Percentiles rank a stretch among this genome's conserved stretches.
These are phyloP conservation scores for Ephialtes manifestator DNA, from an alignment of 2,888 invertebrate genomes.

Conservation along the genomic window DNA sequence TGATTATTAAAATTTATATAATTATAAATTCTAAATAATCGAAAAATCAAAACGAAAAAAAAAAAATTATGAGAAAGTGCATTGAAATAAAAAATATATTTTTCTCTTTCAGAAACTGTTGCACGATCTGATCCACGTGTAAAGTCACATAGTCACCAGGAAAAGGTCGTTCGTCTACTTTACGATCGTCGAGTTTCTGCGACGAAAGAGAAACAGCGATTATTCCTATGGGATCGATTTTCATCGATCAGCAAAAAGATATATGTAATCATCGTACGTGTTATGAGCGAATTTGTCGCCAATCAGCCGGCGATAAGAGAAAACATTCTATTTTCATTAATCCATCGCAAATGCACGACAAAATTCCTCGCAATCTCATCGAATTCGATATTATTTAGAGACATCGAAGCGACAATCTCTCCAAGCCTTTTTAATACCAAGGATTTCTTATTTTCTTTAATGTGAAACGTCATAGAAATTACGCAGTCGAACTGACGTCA, in stretches of 20 bases:
- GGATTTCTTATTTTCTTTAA: conserved; percentile 6
- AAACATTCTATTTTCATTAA: conserved; percentile 16
- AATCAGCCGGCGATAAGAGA: conserved; percentile 15
- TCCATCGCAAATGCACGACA: conserved; percentile 8
- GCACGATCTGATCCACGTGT: background rate
- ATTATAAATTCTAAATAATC: background rate
- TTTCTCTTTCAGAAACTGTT: background rate
- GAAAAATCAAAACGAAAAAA: background rate
- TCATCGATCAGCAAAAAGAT: conserved; percentile 28
- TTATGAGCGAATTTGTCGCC: background rate
- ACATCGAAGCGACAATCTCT: background rate
- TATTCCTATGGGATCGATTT: conserved; percentile 16
- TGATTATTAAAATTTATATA: no score
- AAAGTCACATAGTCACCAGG: background rate
- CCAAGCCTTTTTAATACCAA: background rate
- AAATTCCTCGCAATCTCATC: background rate
- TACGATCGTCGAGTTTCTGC: background rate
- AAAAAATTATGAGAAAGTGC: background rate
- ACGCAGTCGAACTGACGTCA: conserved; percentile 51
- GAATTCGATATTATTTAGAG: background rate
- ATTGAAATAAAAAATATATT: background rate
- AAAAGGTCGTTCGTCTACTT: background rate
- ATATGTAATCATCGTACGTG: conserved; percentile 3
- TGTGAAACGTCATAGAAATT: background rate
- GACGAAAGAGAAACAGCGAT: background rate